Evolutionary conservation across 2,113 vertebrate genomes (phyloP).

Genomic region (Catharus minimus): DNA sequence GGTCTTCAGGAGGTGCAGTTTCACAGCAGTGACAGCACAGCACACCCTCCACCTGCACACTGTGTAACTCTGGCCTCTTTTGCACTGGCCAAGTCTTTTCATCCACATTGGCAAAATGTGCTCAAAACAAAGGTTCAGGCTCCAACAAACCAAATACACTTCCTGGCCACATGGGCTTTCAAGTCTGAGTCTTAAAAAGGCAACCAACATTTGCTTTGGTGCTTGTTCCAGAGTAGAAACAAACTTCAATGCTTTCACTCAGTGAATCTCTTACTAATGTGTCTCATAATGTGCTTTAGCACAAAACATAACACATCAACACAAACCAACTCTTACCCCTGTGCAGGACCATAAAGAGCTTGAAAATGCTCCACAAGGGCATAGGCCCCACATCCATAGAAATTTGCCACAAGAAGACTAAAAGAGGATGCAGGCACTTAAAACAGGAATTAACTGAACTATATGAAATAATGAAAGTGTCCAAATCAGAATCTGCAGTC

Average conservation of each 20-base stretch:
- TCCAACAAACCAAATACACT: neutral
- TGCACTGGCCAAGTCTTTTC: neutral
- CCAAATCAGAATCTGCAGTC: neutral
- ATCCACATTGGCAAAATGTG: neutral
- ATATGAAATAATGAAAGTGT: neutral
- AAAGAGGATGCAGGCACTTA: neutral
- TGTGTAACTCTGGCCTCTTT: neutral
- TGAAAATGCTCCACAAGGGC: neutral
- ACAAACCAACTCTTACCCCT: neutral
- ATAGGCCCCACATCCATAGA: neutral
- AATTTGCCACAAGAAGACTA: neutral
- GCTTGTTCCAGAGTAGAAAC: neutral
- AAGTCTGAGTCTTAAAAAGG: neutral
- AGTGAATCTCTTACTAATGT: neutral
- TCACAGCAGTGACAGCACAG: neutral
- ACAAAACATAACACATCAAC: neutral
- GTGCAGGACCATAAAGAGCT: neutral
- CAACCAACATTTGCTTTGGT: neutral
- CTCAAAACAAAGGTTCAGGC: neutral
- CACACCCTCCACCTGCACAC: neutral
- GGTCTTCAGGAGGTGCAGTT: neutral
- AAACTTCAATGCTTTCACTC: neutral
- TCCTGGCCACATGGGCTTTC: neutral
- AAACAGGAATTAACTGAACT: neutral
- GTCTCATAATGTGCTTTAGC: neutral